Evolutionary conservation across 1,140 invertebrate genomes (phyloP).

Genomic region (Heliconius congener): DNA sequence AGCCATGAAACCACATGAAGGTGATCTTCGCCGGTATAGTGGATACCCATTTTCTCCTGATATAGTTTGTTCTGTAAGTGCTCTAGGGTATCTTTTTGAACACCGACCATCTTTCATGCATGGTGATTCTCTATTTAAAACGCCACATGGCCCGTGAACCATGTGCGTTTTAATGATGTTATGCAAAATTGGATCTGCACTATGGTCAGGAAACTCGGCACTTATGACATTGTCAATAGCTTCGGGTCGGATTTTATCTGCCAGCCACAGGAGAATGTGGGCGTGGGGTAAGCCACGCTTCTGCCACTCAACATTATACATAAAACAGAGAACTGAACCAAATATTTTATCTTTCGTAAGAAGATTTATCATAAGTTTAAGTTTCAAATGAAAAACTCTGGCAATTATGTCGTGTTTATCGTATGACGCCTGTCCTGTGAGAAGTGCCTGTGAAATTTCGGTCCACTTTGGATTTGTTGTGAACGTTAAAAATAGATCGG

Average conservation of each 20-base stretch:
- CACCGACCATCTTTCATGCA: not conserved
- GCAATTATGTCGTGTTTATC: not conserved
- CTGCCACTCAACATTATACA: slow-evolving; percentile 12
- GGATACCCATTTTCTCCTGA: not conserved
- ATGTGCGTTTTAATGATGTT: slow-evolving; percentile 1
- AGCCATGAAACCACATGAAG: not conserved
- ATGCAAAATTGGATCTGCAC: not conserved
- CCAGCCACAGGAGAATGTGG: not conserved
- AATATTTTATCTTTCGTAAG: not conserved
- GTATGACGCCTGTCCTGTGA: not conserved
- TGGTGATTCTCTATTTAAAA: not conserved
- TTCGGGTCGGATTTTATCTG: not conserved
- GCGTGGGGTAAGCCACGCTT: slow-evolving; percentile 8
- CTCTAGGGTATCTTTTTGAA: slow-evolving; percentile 4
- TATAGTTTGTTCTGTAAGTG: not conserved
- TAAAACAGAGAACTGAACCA: not conserved
- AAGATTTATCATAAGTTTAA: not conserved
- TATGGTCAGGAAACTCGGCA: not conserved
- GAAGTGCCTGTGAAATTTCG: not conserved
- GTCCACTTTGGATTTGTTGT: slow-evolving; percentile 19
- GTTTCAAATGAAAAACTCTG: not conserved
- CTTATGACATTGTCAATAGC: not conserved
- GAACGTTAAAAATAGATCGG: slow-evolving; percentile 16
- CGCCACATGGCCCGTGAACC: slow-evolving; percentile 19
- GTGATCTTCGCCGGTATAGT: no score